A percentile compares a stretch with the other conserved stretches of the same genome.
Conservation (phyloP, 2,888 invertebrate genomes). For the Troilus luridus region DNA sequence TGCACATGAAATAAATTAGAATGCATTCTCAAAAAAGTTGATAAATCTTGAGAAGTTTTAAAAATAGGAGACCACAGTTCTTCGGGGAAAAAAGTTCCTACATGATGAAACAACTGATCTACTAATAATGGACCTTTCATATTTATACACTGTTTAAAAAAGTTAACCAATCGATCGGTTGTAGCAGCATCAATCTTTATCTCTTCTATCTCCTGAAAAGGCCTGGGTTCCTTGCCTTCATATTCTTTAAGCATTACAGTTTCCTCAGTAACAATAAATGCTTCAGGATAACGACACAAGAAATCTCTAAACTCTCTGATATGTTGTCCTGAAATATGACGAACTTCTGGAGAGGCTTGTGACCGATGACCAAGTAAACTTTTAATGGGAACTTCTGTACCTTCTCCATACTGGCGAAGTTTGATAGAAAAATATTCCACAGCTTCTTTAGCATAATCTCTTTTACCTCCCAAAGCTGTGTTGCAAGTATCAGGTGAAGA, state of each 20-base stretch:
- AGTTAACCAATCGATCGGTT: slow-evolving; percentile 86
- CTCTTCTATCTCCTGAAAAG: slow-evolving; percentile 80
- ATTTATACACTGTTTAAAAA: slow-evolving; percentile 86
- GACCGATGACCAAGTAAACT: slow-evolving; percentile 96
- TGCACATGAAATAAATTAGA: slow-evolving; percentile 96
- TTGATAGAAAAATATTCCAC: slow-evolving; percentile 97
- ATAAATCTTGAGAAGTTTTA: slow-evolving; percentile 90
- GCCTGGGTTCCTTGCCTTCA: slow-evolving; percentile 78
- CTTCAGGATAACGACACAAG: slow-evolving; percentile 85
- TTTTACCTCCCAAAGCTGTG: slow-evolving; percentile 71
- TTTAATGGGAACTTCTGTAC: slow-evolving; percentile 96
- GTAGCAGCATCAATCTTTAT: slow-evolving; percentile 86
- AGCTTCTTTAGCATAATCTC: slow-evolving; percentile 95
- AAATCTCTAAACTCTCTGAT: slow-evolving; percentile 95
- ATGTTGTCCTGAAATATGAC: slow-evolving; percentile 94
- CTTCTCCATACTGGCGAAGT: slow-evolving; percentile 94
- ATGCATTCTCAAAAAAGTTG: slow-evolving; percentile 92
- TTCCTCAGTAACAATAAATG: slow-evolving; percentile 86
- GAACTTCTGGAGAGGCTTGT: slow-evolving; percentile 96
- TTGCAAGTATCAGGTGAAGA: slow-evolving; percentile 73
- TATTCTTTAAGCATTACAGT: slow-evolving; percentile 82
- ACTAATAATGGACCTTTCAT: slow-evolving; percentile 87
- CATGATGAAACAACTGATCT: slow-evolving; percentile 88
- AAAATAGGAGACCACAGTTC: slow-evolving; percentile 89
- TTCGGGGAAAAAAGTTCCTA: slow-evolving; percentile 82